phyloP scores from a whole-genome alignment of 2,888 invertebrate species.

The Rhagophthalmus giganteus region DNA sequence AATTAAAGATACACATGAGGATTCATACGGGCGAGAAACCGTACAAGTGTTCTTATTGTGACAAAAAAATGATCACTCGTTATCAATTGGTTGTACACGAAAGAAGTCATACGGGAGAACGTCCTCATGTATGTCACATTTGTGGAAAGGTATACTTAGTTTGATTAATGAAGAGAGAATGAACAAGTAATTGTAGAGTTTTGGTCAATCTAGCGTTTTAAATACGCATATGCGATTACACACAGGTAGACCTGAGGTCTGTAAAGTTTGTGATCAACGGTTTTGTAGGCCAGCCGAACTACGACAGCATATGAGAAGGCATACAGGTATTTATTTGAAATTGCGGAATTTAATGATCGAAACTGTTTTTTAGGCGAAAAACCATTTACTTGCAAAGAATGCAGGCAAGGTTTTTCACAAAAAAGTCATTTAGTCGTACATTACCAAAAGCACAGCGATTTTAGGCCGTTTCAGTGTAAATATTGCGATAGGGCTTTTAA shows the following conservation, averaged over 20 bases:
- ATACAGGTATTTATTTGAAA: conserved; percentile 43
- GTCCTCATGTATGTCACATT: conserved; percentile 44
- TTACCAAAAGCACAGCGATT: conserved; percentile 45
- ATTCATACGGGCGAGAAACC: conserved; percentile 45
- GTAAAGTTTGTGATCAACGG: conserved; percentile 46
- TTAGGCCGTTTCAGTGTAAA: conserved; percentile 46
- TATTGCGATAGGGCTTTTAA: conserved; percentile 48
- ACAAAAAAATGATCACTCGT: conserved; percentile 43
- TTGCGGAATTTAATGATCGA: neutral
- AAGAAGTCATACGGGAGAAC: conserved; percentile 46
- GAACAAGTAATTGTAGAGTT: conserved; percentile 32
- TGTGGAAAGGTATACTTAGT: conserved; percentile 43
- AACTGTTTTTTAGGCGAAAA: conserved; percentile 44
- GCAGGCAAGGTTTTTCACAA: conserved; percentile 48
- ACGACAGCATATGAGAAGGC: conserved; percentile 47
- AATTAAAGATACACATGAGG: conserved; percentile 43
- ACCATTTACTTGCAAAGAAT: conserved; percentile 46
- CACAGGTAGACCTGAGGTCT: conserved; percentile 46
- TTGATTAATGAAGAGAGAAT: neutral
- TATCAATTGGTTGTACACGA: conserved; percentile 43
- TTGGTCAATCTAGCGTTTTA: conserved; percentile 47
- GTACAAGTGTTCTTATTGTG: conserved; percentile 44
- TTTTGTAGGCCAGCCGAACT: conserved; percentile 49
- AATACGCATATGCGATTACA: conserved; percentile 49
- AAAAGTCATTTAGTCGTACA: conserved; percentile 50